Conservation (phyloP, 2,113 vertebrate genomes). For the Hyla sarda region DNA sequence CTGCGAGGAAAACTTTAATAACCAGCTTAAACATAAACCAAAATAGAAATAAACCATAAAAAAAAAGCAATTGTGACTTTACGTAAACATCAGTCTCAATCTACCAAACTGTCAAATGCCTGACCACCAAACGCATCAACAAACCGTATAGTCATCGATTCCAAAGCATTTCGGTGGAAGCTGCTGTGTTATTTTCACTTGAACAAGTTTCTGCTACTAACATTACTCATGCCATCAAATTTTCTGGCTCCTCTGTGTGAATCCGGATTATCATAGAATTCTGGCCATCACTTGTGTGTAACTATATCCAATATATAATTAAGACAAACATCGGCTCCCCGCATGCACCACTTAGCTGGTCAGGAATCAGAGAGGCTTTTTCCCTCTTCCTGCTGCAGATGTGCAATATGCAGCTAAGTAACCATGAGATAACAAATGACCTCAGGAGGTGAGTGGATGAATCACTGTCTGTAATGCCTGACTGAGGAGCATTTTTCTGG, state of each 20-base stretch:
- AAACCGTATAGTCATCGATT: neutral
- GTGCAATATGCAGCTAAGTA: conserved; percentile 48
- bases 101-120: neutral
- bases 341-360: conserved; percentile 10
- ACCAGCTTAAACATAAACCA: too few species aligned
- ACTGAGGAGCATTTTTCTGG: conserved; percentile 49
- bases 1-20: too few species aligned
- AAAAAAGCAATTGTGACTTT: neutral
- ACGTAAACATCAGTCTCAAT: neutral
- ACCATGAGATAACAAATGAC: conserved; percentile 52
- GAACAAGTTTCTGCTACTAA: neutral
- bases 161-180: neutral
- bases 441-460: conserved; percentile 40
- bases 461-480: conserved; percentile 55
- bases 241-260: neutral
- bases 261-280: conserved; percentile 14
- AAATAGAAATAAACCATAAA: neutral
- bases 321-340: conserved; percentile 47
- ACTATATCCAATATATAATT: conserved; percentile 47
- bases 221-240: conserved; percentile 37
- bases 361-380: conserved; percentile 37
- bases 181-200: neutral
- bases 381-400: conserved; percentile 29
- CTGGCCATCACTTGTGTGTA: conserved; percentile 27
- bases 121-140: neutral